Percentiles rank a stretch among this genome's conserved stretches.
Evolutionary conservation across 1,140 invertebrate genomes (phyloP).

Genomic region (Dolichoris vasculosae): DNA sequence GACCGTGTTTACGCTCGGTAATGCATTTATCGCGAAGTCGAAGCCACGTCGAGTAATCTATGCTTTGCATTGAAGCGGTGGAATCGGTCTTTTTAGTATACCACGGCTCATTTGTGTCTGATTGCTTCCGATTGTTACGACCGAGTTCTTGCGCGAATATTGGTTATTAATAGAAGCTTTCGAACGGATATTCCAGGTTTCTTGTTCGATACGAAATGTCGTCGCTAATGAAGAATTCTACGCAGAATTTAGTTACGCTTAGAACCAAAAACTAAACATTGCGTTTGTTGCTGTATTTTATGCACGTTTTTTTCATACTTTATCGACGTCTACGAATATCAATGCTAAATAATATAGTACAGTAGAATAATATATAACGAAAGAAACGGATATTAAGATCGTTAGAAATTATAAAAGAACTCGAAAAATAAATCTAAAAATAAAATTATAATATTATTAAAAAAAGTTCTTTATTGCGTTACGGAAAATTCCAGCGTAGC

Average conservation of each 20-base stretch:
- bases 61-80: background rate
- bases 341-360: too few relatives aligned
- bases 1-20: slow-evolving; percentile 14
- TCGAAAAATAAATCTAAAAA: too few relatives aligned
- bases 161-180: background rate
- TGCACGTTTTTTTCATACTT: too few relatives aligned
- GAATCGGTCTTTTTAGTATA: slow-evolving; percentile 4
- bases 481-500: too few relatives aligned
- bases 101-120: background rate
- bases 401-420: too few relatives aligned
- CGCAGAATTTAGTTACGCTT: background rate
- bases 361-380: too few relatives aligned
- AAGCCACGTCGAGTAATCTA: background rate
- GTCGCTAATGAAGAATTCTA: background rate
- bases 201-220: background rate
- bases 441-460: too few relatives aligned
- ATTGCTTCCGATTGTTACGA: background rate
- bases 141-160: background rate
- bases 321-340: too few relatives aligned
- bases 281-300: too few relatives aligned
- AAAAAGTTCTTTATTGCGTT: too few relatives aligned
- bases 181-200: background rate
- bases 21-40: slow-evolving; percentile 27
- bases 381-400: too few relatives aligned
- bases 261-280: background rate